phyloP scores from a whole-genome alignment of 1,140 invertebrate genomes.

The Drosophila eugracilis region DNA sequence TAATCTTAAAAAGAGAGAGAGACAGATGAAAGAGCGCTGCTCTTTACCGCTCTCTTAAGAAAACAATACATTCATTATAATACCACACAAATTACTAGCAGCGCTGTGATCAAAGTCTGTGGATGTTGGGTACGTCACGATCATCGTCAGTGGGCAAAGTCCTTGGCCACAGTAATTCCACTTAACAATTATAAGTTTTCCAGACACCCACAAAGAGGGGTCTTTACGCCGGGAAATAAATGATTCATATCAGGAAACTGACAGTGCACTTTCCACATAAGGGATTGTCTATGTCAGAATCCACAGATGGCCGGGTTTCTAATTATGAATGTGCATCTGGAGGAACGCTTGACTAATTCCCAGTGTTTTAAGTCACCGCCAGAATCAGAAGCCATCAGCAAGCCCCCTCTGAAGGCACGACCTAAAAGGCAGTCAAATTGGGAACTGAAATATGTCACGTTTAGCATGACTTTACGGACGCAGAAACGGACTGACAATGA shows the following conservation, averaged over 20 bases:
- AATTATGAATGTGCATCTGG: conserved; percentile 25
- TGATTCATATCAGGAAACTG: conserved; percentile 22
- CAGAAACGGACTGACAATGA: conserved; percentile 37
- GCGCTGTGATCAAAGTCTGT: conserved; percentile 14
- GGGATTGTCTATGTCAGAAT: conserved; percentile 17
- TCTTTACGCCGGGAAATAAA: conserved; percentile 15
- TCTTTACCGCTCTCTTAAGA: conserved; percentile 35
- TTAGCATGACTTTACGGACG: conserved; percentile 48
- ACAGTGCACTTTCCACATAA: conserved; percentile 14
- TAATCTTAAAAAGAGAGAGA: too few relatives aligned
- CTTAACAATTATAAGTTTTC: conserved; percentile 12
- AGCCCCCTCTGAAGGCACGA: neutral
- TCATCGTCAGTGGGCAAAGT: conserved; percentile 20
- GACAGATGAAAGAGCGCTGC: neutral
- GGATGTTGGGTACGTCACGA: conserved; percentile 17
- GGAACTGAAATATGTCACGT: conserved; percentile 58
- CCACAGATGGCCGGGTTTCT: conserved; percentile 33
- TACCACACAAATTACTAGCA: neutral
- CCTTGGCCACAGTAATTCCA: neutral
- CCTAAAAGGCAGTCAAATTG: conserved; percentile 10
- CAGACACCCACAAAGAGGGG: conserved; percentile 13
- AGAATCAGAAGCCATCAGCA: conserved; percentile 1
- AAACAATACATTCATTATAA: conserved; percentile 5
- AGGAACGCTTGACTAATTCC: conserved; percentile 17
- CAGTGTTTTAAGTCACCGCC: conserved; percentile 11